Evolutionary conservation across 1,140 invertebrate genomes (phyloP).

Genomic region (Drosophila ironensis): DNA sequence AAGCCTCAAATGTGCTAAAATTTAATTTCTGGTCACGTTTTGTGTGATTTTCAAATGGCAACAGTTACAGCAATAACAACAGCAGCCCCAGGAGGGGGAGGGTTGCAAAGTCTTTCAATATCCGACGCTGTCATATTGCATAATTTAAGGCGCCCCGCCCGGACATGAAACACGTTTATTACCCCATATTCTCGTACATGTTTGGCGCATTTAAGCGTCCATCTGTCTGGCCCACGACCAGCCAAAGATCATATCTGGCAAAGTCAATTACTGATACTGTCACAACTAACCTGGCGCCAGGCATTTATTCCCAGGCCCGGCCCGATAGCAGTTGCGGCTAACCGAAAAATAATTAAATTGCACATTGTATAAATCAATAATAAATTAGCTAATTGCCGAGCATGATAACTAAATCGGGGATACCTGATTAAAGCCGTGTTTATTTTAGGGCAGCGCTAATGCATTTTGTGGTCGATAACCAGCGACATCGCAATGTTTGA

Average conservation of each 20-base stretch:
- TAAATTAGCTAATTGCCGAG: constrained; percentile 30
- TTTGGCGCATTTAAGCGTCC: neutral
- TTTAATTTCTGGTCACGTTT: constrained; percentile 78
- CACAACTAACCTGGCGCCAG: constrained; percentile 31
- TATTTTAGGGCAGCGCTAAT: neutral
- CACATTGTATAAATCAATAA: constrained; percentile 29
- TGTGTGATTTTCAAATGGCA: constrained; percentile 70
- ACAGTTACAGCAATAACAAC: constrained; percentile 29
- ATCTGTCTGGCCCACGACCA: neutral
- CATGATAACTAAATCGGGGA: neutral
- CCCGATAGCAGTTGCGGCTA: constrained; percentile 19
- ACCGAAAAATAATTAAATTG: constrained; percentile 24
- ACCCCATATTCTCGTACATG: constrained; percentile 18
- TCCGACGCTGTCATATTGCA: constrained; percentile 34
- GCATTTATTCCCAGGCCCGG: constrained; percentile 14
- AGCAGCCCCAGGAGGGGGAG: neutral
- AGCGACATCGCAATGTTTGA: neutral
- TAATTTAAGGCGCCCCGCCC: constrained; percentile 25
- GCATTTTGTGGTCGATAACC: constrained; percentile 13
- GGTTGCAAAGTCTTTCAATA: constrained; percentile 41
- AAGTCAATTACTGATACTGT: constrained; percentile 43
- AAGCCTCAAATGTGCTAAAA: constrained; percentile 56
- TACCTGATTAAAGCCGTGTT: neutral
- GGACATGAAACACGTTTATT: constrained; percentile 29
- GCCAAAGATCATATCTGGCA: constrained; percentile 27